These are phyloP conservation scores for Sandelia bainsii DNA, from an alignment of 2,797 vertebrate species.

Conservation along the genomic window DNA sequence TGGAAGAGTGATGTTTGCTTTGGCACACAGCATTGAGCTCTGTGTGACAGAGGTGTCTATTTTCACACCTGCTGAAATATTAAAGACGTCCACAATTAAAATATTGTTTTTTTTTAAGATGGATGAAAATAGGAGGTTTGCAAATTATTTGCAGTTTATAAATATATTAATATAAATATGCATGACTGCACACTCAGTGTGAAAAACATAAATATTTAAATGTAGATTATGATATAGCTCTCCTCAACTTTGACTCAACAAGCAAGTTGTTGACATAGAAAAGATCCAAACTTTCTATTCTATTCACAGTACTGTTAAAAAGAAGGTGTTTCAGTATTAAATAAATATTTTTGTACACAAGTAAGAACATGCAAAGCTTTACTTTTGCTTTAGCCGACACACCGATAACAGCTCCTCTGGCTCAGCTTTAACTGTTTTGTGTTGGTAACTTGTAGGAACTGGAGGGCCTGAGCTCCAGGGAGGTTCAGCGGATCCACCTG, in stretches of 20 bases:
- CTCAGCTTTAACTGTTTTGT: neutral
- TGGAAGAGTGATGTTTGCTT: neutral
- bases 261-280: neutral
- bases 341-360: neutral
- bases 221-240: neutral
- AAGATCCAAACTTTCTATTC: neutral
- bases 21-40: neutral
- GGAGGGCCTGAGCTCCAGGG: conserved; percentile 89
- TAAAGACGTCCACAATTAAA: no score
- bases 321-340: neutral
- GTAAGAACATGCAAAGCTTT: no score
- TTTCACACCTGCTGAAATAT: no score
- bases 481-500: conserved; percentile 81
- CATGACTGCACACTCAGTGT: neutral
- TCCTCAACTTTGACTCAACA: neutral
- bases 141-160: no score
- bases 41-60: neutral
- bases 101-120: no score
- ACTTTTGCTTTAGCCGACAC: no score
- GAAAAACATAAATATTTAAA: neutral
- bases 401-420: no score
- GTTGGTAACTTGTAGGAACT: conserved; percentile 85
- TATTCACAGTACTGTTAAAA: no score
- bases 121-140: neutral
- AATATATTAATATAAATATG: neutral